Evolutionary conservation across 2,888 invertebrate species (phyloP).

Genomic region (Podabrus alpinus): DNA sequence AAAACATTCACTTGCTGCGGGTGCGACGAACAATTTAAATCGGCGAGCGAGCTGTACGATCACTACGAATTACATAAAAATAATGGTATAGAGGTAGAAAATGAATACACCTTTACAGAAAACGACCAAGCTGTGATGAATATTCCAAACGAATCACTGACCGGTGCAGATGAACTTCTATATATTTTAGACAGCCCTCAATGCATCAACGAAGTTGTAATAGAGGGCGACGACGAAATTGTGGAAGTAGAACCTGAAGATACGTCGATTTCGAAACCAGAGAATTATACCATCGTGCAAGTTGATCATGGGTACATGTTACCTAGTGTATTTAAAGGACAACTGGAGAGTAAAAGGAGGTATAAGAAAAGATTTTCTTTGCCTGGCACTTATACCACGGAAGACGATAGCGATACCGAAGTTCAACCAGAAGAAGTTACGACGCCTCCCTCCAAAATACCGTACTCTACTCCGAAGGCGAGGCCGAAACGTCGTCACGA

Average conservation of each 20-base stretch:
- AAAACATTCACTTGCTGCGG: constrained; percentile 48
- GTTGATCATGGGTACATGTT: constrained; percentile 53
- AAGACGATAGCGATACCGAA: constrained; percentile 27
- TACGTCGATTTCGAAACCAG: constrained; percentile 13
- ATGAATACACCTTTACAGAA: constrained; percentile 29
- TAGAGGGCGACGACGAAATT: constrained; percentile 44
- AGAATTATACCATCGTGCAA: constrained; percentile 45
- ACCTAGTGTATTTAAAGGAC: constrained; percentile 41
- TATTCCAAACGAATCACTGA: constrained; percentile 32
- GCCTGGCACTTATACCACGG: neutral
- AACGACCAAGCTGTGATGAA: constrained; percentile 43
- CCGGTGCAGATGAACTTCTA: constrained; percentile 44
- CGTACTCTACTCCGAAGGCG: constrained; percentile 32
- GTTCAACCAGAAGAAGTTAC: constrained; percentile 22
- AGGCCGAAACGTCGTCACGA: constrained; percentile 47
- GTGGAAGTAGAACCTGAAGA: constrained; percentile 14
- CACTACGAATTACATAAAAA: constrained; percentile 49
- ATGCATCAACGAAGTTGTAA: constrained; percentile 50
- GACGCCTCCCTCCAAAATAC: constrained; percentile 24
- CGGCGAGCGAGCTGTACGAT: constrained; percentile 45
- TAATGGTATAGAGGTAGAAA: constrained; percentile 28
- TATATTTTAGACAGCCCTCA: constrained; percentile 51
- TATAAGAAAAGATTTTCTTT: constrained; percentile 28
- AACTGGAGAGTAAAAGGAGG: constrained; percentile 32
- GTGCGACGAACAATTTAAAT: constrained; percentile 45